Conservation (phyloP, 2,888 invertebrate species). For the Apoda limacodes region DNA sequence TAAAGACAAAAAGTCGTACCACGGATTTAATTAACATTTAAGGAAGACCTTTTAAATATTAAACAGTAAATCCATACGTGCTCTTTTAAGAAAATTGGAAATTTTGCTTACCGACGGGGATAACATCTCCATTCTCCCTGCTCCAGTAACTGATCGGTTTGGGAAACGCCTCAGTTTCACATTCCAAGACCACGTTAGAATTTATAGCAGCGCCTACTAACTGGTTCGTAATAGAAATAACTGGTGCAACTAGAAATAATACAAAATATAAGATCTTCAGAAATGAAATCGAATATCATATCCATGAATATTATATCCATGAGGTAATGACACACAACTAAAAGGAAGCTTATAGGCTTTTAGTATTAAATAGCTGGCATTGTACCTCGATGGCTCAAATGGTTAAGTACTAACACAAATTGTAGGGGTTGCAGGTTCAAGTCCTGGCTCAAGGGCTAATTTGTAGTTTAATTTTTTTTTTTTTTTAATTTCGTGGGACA, state of each 20-base stretch:
- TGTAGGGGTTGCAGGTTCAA: no score
- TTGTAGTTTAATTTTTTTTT: no score
- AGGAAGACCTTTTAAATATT: no score
- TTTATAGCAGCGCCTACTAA: constrained; percentile 83
- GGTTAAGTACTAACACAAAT: no score
- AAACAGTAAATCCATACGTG: background rate
- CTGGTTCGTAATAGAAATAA: constrained; percentile 87
- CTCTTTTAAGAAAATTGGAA: constrained; percentile 3
- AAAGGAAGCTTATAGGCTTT: background rate
- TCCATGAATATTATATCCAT: background rate
- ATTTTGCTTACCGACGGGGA: constrained; percentile 77
- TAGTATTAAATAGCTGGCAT: no score
- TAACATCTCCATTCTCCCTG: constrained; percentile 79
- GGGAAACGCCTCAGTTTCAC: constrained; percentile 86
- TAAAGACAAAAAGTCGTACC: constrained; percentile 1
- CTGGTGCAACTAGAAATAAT: constrained; percentile 78
- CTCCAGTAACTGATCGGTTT: constrained; percentile 91
- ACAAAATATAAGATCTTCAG: constrained; percentile 3
- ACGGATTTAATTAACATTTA: no score
- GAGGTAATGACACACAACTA: background rate
- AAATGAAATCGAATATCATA: background rate
- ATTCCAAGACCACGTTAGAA: constrained; percentile 80
- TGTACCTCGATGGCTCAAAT: no score
- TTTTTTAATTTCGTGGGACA: no score
- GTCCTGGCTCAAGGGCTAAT: no score